Conservation (phyloP, 2,888 invertebrate genomes). For the Drosophila bunnanda region DNA sequence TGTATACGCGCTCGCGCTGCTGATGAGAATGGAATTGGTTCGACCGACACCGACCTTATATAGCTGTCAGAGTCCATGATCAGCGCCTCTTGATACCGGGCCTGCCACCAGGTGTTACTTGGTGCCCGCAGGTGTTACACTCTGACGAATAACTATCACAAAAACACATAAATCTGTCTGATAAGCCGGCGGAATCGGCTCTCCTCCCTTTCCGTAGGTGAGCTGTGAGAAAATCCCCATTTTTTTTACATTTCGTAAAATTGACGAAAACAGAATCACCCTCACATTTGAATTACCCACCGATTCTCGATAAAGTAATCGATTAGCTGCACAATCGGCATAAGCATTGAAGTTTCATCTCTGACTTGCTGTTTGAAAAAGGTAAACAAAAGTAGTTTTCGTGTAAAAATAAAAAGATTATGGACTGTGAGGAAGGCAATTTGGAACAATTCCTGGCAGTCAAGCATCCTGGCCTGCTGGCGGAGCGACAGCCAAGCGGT, state of each 20-base stretch:
- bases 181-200: constrained; percentile 48
- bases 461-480: constrained; percentile 55
- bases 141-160: constrained; percentile 31
- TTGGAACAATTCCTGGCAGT: constrained; percentile 20
- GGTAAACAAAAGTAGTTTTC: constrained; percentile 4
- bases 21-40: constrained; percentile 49
- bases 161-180: constrained; percentile 40
- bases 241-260: neutral
- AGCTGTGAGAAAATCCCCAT: neutral
- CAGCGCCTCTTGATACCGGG: constrained; percentile 49
- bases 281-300: constrained; percentile 7
- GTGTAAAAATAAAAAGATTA: neutral
- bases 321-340: neutral
- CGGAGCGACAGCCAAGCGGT: constrained; percentile 18
- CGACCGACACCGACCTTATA: constrained; percentile 52
- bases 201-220: neutral
- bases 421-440: neutral
- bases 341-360: neutral
- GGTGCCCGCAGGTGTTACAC: constrained; percentile 42
- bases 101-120: constrained; percentile 58
- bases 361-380: neutral
- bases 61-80: constrained; percentile 49
- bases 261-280: neutral
- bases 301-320: neutral
- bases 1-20: constrained; percentile 24